Evolutionary conservation across 2,888 invertebrate species (phyloP).

Genomic region (Nyleta sp.): DNA sequence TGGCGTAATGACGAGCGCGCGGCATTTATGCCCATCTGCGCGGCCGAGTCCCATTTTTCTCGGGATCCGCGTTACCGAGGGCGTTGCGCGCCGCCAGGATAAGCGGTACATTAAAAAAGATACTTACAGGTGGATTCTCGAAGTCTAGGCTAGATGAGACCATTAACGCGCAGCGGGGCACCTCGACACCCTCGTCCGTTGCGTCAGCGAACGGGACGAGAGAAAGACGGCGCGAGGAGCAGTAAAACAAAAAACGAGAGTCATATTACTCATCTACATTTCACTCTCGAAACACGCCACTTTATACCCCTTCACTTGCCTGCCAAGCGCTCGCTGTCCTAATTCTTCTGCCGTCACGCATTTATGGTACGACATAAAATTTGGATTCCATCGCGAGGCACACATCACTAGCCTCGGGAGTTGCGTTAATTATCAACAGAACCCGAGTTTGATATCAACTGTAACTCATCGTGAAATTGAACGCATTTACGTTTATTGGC

Average conservation of each 20-base stretch:
- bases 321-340: constrained; percentile 74
- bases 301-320: constrained; percentile 65
- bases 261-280: constrained; percentile 81
- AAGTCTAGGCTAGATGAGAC: constrained; percentile 78
- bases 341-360: constrained; percentile 81
- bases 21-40: too few species aligned
- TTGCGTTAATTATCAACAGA: constrained; percentile 79
- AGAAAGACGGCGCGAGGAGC: constrained; percentile 53
- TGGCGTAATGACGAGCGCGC: constrained; percentile 52
- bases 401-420: constrained; percentile 70
- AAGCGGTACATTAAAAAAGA: constrained; percentile 75
- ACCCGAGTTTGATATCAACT: constrained; percentile 76
- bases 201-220: constrained; percentile 53
- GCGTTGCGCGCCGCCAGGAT: constrained; percentile 59
- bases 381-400: constrained; percentile 76
- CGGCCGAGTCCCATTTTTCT: constrained; percentile 54
- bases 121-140: constrained; percentile 79
- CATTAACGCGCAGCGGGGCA: constrained; percentile 77
- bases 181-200: constrained; percentile 80
- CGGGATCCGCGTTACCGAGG: constrained; percentile 55
- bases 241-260: constrained; percentile 70
- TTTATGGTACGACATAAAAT: constrained; percentile 81
- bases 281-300: constrained; percentile 70
- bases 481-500: constrained; percentile 65
- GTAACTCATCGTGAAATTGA: constrained; percentile 76